These are phyloP conservation scores for Melopsittacus undulatus DNA, from an alignment of 2,797 vertebrate species.

Conservation along the genomic window DNA sequence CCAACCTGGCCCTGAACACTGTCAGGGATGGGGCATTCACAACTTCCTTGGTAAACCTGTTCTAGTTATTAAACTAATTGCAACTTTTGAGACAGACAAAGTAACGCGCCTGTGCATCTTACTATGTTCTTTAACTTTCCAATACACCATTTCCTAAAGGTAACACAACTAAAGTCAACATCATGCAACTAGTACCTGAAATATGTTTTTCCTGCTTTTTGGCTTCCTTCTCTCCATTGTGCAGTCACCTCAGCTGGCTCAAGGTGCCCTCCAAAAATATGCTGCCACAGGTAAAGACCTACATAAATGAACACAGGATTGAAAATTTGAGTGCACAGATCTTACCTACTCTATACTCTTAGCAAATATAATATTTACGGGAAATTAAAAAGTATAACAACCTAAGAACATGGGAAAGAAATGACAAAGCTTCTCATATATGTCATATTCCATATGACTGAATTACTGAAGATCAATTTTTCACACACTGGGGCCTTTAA, in stretches of 20 bases:
- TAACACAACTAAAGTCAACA: background rate
- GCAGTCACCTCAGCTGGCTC: slow-evolving; percentile 86
- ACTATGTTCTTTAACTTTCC: background rate
- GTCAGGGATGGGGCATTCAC: background rate
- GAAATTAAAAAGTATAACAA: background rate
- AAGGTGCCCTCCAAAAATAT: slow-evolving; percentile 90
- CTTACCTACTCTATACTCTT: background rate
- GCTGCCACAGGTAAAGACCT: slow-evolving; percentile 98
- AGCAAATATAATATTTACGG: background rate
- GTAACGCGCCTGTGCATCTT: background rate
- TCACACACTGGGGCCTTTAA: background rate
- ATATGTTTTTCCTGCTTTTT: slow-evolving; percentile 83
- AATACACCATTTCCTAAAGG: background rate
- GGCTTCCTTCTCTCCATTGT: slow-evolving; percentile 92
- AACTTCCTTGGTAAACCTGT: background rate
- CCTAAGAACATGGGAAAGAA: background rate
- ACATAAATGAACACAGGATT: background rate
- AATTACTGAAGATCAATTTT: background rate
- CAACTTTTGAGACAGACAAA: background rate
- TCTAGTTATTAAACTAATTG: background rate
- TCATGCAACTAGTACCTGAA: slow-evolving; percentile 84
- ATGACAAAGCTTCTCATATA: background rate
- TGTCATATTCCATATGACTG: background rate
- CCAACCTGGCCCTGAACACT: background rate
- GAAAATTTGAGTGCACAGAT: background rate